Evolutionary conservation across 2,888 invertebrate genomes (phyloP).

Genomic region (Mythimna ferrago): DNA sequence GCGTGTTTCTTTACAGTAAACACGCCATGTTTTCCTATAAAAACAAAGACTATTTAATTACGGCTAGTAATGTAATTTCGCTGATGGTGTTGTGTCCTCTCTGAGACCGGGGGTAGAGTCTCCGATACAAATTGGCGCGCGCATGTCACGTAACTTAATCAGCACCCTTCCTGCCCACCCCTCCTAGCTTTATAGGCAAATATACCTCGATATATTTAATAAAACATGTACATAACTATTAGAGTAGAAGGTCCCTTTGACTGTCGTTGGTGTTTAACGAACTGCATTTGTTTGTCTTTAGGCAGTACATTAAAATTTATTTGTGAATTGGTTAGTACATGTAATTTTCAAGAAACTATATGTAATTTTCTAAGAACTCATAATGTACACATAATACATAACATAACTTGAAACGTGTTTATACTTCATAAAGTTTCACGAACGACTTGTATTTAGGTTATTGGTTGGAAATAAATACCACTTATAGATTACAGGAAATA

Average conservation of each 20-base stretch:
- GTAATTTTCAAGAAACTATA: conserved; percentile 1
- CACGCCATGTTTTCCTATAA: conserved; percentile 77
- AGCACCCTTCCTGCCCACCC: conserved; percentile 76
- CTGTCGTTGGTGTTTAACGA: conserved; percentile 35
- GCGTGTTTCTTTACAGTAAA: conserved; percentile 62
- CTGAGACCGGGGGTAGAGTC: conserved; percentile 68
- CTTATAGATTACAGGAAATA: conserved; percentile 29
- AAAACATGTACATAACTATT: conserved; percentile 47
- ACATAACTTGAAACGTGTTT: conserved; percentile 41
- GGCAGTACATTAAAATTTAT: conserved; percentile 14
- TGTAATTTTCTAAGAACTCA: conserved; percentile 32
- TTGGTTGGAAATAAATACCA: conserved; percentile 2
- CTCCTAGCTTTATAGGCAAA: conserved; percentile 68
- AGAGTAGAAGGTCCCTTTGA: conserved; percentile 28
- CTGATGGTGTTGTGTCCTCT: conserved; percentile 73
- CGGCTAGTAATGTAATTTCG: conserved; percentile 81
- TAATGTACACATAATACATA: conserved; percentile 4
- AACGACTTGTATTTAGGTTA: conserved; percentile 43
- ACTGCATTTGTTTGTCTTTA: conserved; percentile 30
- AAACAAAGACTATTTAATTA: conserved; percentile 84
- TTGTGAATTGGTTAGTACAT: neutral
- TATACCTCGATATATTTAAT: conserved; percentile 58
- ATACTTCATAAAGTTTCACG: conserved; percentile 54
- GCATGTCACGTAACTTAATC: conserved; percentile 89
- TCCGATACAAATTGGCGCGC: conserved; percentile 87